Evolutionary conservation across 1,140 invertebrate species (phyloP).

Genomic region (Eumaeus atala): DNA sequence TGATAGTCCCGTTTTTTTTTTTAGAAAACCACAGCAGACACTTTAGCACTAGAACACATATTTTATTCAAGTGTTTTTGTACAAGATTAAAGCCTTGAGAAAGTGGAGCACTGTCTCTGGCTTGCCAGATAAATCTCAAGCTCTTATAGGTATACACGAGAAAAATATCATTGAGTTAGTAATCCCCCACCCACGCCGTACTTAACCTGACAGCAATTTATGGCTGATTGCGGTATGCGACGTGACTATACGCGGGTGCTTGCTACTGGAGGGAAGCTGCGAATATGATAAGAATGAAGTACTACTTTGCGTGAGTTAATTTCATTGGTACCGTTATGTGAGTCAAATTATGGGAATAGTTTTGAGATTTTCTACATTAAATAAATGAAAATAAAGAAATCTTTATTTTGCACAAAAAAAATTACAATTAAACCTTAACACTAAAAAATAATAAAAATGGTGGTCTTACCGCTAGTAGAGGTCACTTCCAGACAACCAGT

Average conservation of each 20-base stretch:
- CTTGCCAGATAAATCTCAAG: background rate
- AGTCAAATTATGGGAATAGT: no score
- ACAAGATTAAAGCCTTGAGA: background rate
- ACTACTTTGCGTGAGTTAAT: background rate
- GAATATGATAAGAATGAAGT: constrained; percentile 8
- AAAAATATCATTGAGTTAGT: constrained; percentile 9
- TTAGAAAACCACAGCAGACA: no score
- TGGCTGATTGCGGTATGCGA: constrained; percentile 3
- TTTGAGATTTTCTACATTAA: no score
- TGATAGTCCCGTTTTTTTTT: no score
- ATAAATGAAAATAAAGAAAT: no score
- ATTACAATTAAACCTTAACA: no score
- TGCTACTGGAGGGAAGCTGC: background rate
- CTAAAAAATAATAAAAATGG: no score
- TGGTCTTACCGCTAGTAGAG: no score
- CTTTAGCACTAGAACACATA: no score
- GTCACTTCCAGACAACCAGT: no score
- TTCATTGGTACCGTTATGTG: no score
- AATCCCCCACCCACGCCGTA: background rate
- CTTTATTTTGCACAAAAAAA: no score
- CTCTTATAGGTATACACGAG: constrained; percentile 4
- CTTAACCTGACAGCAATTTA: constrained; percentile 8
- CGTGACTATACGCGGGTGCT: background rate
- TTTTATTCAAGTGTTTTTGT: background rate
- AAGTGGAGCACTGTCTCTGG: background rate